Conservation (phyloP, 2,888 invertebrate species). For the Acleris holmiana region DNA sequence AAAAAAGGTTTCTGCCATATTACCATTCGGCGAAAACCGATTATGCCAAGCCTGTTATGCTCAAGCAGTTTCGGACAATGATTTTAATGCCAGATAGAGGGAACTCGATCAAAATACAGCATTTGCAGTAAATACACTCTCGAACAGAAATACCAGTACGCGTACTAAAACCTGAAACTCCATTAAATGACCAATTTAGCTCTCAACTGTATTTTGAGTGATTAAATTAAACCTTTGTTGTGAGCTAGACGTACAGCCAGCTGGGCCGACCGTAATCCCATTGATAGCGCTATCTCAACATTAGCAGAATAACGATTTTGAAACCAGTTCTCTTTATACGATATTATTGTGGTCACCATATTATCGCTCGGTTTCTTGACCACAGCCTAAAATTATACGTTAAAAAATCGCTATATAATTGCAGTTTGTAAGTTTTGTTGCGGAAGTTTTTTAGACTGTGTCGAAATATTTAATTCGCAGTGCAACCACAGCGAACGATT, state of each 20-base stretch:
- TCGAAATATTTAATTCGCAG: conserved; percentile 36
- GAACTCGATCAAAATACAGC: no score
- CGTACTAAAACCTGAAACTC: no score
- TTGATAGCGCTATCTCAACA: conserved; percentile 34
- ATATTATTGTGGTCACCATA: conserved; percentile 36
- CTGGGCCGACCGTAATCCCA: conserved; percentile 25
- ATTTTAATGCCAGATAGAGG: no score
- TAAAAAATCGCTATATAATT: no score
- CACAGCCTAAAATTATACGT: conserved; percentile 17
- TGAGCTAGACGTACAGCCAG: conserved; percentile 15
- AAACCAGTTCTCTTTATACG: conserved; percentile 37
- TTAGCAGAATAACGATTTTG: conserved; percentile 35
- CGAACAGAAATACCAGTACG: no score
- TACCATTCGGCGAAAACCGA: no score
- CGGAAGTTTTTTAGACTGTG: conserved; percentile 10
- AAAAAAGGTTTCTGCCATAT: no score
- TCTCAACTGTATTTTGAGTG: neutral
- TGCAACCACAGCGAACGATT: conserved; percentile 35
- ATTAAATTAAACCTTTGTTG: conserved; percentile 8
- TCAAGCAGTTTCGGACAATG: no score
- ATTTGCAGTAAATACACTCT: no score
- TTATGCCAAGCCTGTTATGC: no score
- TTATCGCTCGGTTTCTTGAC: conserved; percentile 18
- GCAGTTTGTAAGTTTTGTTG: neutral
- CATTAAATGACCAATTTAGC: neutral